phyloP scores from a whole-genome alignment of 1,140 invertebrate species.

The Drosophila eugracilis region DNA sequence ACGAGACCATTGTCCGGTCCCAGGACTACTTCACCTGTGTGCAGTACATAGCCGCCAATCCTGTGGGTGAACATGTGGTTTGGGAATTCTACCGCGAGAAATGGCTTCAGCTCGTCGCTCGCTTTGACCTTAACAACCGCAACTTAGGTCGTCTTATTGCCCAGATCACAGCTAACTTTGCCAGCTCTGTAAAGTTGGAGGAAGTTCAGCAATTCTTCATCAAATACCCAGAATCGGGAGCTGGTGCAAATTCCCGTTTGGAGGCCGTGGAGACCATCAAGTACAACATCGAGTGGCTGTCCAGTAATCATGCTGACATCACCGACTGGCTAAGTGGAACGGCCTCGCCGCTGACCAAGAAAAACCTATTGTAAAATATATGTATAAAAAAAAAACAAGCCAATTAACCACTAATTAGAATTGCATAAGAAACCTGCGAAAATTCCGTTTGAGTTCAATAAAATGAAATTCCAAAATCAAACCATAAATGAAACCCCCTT shows the following conservation, averaged over 20 bases:
- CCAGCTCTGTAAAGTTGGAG: conserved; percentile 88
- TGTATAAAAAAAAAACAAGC: conserved; percentile 41
- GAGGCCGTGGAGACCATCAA: conserved; percentile 91
- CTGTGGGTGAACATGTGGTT: conserved; percentile 89
- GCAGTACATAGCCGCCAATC: conserved; percentile 89
- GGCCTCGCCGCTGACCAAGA: conserved; percentile 41
- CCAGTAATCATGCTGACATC: conserved; percentile 85
- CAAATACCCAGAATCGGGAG: conserved; percentile 94
- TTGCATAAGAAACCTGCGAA: conserved; percentile 31
- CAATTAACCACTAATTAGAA: conserved; percentile 31
- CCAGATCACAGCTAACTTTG: conserved; percentile 88
- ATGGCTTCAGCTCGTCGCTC: conserved; percentile 89
- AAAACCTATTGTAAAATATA: conserved; percentile 66
- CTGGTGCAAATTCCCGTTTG: conserved; percentile 89
- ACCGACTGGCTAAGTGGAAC: conserved; percentile 86
- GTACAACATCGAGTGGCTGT: conserved; percentile 93
- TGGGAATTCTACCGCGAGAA: conserved; percentile 93
- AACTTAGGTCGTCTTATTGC: conserved; percentile 91
- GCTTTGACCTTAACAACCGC: conserved; percentile 93
- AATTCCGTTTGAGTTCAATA: conserved; percentile 49
- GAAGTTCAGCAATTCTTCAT: conserved; percentile 92
- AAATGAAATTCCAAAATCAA: conserved; percentile 56
- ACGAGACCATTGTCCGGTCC: conserved; percentile 90
- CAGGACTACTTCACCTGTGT: conserved; percentile 94
- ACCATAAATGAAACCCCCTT: conserved; percentile 57